phyloP scores from a whole-genome alignment of 2,888 invertebrate species.

The Drosophila engyochracea region DNA sequence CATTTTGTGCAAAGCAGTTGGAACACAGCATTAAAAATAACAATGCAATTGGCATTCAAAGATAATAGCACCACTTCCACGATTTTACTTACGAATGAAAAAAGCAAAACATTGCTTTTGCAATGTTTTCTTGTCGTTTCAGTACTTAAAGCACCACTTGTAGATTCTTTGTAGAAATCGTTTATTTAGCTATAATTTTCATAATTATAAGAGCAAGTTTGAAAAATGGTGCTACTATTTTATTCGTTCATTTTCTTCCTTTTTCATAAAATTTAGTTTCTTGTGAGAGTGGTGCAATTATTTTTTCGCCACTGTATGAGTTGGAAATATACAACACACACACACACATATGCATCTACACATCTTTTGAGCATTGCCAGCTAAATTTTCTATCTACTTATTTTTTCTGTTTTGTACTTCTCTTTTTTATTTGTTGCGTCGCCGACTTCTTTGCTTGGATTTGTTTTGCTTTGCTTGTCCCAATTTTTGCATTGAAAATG shows the following conservation, averaged over 20 bases:
- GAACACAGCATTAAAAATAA: not conserved
- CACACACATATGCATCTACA: not conserved
- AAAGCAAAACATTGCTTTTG: no score
- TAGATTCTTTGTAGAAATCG: no score
- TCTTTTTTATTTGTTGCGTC: constrained; percentile 18
- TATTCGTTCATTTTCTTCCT: no score
- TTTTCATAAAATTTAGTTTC: not conserved
- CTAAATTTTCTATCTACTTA: constrained; percentile 17
- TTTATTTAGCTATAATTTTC: no score
- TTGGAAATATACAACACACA: not conserved
- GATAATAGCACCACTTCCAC: not conserved
- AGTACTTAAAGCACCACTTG: not conserved
- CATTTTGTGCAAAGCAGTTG: not conserved
- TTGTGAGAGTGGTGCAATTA: not conserved
- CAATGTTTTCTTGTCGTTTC: not conserved
- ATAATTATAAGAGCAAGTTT: no score
- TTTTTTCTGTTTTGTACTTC: not conserved
- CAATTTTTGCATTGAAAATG: constrained; percentile 59
- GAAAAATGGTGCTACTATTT: no score
- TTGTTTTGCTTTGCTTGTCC: constrained; percentile 56
- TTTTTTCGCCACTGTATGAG: not conserved
- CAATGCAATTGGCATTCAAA: not conserved
- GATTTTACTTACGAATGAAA: not conserved
- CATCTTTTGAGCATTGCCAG: constrained; percentile 7
- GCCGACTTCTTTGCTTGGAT: constrained; percentile 33